Percentiles rank a stretch among this genome's conserved stretches.
Evolutionary conservation across 2,113 vertebrate genomes (phyloP).

Genomic region (Corythaeola cristata): DNA sequence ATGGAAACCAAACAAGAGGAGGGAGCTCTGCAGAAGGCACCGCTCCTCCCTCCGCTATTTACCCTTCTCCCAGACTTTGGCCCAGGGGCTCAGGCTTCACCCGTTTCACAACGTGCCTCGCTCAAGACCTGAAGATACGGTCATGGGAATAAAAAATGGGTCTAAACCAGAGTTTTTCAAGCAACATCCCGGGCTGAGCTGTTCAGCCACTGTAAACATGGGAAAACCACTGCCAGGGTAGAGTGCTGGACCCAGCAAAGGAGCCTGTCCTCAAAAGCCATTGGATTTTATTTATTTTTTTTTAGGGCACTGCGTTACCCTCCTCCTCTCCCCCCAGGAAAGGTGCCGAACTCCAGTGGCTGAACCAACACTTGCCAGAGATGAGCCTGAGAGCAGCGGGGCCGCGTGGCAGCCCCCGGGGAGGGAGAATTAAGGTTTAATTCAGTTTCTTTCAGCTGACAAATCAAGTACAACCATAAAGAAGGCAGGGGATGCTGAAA

Average conservation of each 20-base stretch:
- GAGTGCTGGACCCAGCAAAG: background rate
- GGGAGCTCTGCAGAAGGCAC: background rate
- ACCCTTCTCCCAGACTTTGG: background rate
- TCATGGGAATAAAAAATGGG: background rate
- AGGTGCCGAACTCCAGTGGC: background rate
- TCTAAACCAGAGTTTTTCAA: background rate
- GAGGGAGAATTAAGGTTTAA: background rate
- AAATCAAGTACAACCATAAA: background rate
- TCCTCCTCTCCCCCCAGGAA: background rate
- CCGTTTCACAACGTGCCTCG: accelerated
- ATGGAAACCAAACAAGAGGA: background rate
- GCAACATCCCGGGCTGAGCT: background rate
- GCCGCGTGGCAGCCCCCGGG: background rate
- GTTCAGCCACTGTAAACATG: background rate
- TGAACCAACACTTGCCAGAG: background rate
- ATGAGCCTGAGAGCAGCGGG: background rate
- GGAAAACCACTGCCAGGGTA: background rate
- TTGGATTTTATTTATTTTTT: background rate
- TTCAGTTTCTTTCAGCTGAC: background rate
- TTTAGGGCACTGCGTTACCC: background rate
- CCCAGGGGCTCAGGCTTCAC: background rate
- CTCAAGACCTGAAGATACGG: background rate
- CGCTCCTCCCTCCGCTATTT: background rate
- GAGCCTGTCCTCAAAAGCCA: background rate
- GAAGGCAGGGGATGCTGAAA: background rate